Evolutionary conservation across 2,797 vertebrate species (phyloP).

Genomic region (Discoglossus pictus): DNA sequence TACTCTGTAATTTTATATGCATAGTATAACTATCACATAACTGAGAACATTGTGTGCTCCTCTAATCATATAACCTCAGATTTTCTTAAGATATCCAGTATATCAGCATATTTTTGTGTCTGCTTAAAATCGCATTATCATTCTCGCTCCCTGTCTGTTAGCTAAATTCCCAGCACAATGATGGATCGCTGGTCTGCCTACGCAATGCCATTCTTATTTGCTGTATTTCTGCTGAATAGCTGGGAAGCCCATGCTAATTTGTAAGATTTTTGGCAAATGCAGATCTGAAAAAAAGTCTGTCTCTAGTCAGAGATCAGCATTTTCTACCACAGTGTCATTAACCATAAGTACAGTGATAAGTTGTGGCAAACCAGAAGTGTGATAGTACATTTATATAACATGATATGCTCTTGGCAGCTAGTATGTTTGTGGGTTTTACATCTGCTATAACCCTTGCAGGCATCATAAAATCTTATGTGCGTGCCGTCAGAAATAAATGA

Average conservation of each 20-base stretch:
- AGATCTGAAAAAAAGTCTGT: constrained; percentile 1
- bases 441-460: no score
- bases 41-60: constrained; percentile 14
- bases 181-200: constrained; percentile 31
- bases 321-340: neutral
- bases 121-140: constrained; percentile 42
- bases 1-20: neutral
- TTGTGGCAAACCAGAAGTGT: no score
- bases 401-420: no score
- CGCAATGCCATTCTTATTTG: constrained; percentile 31
- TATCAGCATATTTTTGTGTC: constrained; percentile 27
- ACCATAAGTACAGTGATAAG: no score
- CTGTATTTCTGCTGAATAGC: constrained; percentile 45
- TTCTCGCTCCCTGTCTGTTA: constrained; percentile 28
- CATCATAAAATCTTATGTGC: no score
- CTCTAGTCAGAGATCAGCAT: constrained; percentile 16
- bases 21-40: neutral
- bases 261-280: constrained; percentile 25
- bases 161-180: constrained; percentile 21
- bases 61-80: constrained; percentile 23
- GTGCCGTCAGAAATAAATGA: no score
- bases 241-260: constrained; percentile 17
- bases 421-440: no score
- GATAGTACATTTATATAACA: no score
- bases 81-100: constrained; percentile 12